These are phyloP conservation scores for Okamejei kenojei DNA, from an alignment of 2,797 vertebrate species.

Conservation along the genomic window DNA sequence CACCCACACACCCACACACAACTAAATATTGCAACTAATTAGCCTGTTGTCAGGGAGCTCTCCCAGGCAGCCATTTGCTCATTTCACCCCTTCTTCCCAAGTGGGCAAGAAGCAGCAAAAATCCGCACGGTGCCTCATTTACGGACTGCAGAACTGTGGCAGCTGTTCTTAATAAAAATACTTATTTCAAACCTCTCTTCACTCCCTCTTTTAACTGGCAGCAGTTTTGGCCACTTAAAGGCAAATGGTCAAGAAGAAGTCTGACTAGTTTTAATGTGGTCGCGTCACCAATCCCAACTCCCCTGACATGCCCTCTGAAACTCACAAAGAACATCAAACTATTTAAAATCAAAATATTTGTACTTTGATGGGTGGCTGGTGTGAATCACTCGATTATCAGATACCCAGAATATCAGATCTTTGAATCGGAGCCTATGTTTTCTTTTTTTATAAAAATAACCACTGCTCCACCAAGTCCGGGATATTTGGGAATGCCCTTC, in stretches of 20 bases:
- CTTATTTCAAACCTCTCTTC: neutral
- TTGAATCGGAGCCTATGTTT: conserved; percentile 14
- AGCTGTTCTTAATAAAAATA: conserved; percentile 28
- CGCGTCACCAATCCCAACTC: neutral
- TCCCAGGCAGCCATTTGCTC: neutral
- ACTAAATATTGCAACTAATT: conserved; percentile 1
- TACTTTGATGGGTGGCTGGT: conserved; percentile 17
- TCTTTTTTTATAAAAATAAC: neutral
- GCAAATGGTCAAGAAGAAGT: neutral
- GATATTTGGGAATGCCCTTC: conserved; percentile 32
- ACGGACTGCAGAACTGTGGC: neutral
- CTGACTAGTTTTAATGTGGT: neutral
- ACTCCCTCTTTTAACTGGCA: conserved; percentile 13
- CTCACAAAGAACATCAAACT: neutral
- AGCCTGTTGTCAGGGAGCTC: neutral
- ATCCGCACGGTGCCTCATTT: conserved; percentile 19
- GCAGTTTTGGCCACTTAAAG: conserved; percentile 1
- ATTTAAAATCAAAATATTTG: conserved; percentile 14
- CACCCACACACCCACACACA: neutral
- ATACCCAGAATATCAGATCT: conserved; percentile 1
- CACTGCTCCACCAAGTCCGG: neutral
- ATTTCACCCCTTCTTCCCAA: neutral
- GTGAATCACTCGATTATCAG: conserved; percentile 6
- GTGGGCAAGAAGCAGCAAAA: conserved; percentile 8
- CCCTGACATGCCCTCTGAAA: neutral